Evolutionary conservation across 2,113 vertebrate genomes (phyloP).

Genomic region (Onychorhynchus coronatus): DNA sequence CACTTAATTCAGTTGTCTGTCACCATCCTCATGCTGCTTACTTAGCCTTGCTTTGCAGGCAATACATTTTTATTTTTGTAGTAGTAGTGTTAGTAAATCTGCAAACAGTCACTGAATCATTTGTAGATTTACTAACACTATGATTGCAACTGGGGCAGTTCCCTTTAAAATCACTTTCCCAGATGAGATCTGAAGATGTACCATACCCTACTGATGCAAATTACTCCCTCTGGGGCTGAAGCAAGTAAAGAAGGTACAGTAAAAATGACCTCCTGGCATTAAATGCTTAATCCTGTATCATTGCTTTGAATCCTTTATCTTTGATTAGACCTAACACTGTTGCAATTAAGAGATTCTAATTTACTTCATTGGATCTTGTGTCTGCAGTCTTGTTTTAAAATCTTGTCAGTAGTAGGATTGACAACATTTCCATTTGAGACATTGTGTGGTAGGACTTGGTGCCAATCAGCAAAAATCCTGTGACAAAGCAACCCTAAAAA

Average conservation of each 20-base stretch:
- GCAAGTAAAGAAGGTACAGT: neutral
- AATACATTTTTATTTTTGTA: neutral
- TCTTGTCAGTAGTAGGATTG: neutral
- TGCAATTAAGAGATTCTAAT: neutral
- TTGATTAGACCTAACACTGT: neutral
- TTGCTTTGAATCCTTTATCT: neutral
- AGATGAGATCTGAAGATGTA: neutral
- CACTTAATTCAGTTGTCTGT: conserved; percentile 11
- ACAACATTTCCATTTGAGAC: neutral
- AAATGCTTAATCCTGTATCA: neutral
- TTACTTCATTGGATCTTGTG: neutral
- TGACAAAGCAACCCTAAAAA: neutral
- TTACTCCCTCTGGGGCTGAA: neutral
- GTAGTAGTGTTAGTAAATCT: neutral
- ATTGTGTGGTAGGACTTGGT: neutral
- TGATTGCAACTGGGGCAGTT: too few relatives aligned
- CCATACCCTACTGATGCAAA: neutral
- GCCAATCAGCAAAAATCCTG: neutral
- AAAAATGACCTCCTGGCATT: neutral
- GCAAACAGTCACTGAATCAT: neutral
- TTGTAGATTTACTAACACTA: too few relatives aligned
- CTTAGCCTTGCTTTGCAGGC: neutral
- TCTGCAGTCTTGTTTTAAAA: neutral
- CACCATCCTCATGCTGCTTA: neutral
- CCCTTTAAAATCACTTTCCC: neutral